phyloP scores from a whole-genome alignment of 2,888 invertebrate species.

The Hybos culiciformis region DNA sequence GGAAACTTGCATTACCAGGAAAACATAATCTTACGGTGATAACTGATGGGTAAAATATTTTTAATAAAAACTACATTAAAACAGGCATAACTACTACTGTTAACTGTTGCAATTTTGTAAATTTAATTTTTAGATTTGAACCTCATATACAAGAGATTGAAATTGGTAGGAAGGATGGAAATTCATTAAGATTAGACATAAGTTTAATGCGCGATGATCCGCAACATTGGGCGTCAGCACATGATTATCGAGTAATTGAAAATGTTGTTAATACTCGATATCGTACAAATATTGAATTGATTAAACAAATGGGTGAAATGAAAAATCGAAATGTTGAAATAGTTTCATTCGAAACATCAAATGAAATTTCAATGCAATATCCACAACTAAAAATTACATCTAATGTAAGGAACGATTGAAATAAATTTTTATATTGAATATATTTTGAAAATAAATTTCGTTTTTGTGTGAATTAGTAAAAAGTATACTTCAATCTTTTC shows the following conservation, averaged over 20 bases:
- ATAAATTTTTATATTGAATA: too few relatives aligned
- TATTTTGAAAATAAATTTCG: too few relatives aligned
- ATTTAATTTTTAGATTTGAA: constrained; percentile 17
- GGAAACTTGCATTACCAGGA: constrained; percentile 79
- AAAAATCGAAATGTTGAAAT: constrained; percentile 52
- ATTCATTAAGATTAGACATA: constrained; percentile 54
- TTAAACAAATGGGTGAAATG: constrained; percentile 48
- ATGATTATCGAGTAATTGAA: constrained; percentile 58
- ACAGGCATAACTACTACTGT: too few relatives aligned
- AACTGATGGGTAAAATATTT: constrained; percentile 45
- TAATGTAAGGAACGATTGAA: constrained; percentile 52
- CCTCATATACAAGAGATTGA: constrained; percentile 28
- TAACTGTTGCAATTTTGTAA: neutral
- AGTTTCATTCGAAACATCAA: constrained; percentile 53
- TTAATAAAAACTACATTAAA: neutral
- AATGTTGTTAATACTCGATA: constrained; percentile 53
- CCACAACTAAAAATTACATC: constrained; percentile 60
- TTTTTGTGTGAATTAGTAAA: too few relatives aligned
- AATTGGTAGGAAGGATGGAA: constrained; percentile 41
- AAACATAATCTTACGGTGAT: constrained; percentile 63
- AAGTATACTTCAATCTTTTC: too few relatives aligned
- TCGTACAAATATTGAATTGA: constrained; percentile 50
- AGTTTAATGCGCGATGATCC: constrained; percentile 69
- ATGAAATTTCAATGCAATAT: constrained; percentile 48
- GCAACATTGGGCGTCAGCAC: constrained; percentile 69